Base-by-base conservation (phyloP, 64 coral and sea anemone species). In the Montipora efflorescens region DNA sequence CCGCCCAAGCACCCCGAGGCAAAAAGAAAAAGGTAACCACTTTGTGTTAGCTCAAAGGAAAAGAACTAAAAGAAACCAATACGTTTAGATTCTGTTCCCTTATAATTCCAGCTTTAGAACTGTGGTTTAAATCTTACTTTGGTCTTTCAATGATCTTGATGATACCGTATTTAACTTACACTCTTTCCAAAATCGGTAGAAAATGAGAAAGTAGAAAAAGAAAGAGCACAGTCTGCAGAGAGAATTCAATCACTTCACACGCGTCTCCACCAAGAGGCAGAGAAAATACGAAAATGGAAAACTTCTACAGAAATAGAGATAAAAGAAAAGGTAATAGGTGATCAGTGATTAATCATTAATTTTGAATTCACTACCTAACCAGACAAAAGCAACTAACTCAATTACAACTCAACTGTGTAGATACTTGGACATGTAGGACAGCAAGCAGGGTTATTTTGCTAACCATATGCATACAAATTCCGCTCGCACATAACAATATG, bases 211-310 rank as follows among this genome's bases (percentile, higher is more conserved):
- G 88, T 55, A 53, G 90, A 84, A 82, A 96, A 95, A 89, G 95
- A 95, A 88, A 89, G 45, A 48, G 19, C 67, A 51, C 92, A 96
- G 87, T 92, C 95, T 18, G 89, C 98, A 73, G 95, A 99, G 55
- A 81, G 95, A 85, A 75, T 99, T 36, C 95, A 96, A 5, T 91
- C 98, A 78, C 88, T 99, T 15, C 98, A 99, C 61, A 91, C 89
- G 19, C 93, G 93, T 48, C 89, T 99, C 16, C 98, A 99, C 75
- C 98, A 99, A 85, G 98, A 99, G 82, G 98, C 98, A 79, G 98
- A 99, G 52, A 99, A 99, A 80, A 99, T 99, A 92, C 83, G 98
- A 76, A 96, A 93, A 87, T 99, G 98, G 98, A 96, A 99, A 80
- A 96, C 92, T 52, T 94, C 92, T 16, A 99, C 95, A 93, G 98